phyloP scores from a whole-genome alignment of 2,888 invertebrate genomes.

The Diarsia rubi region DNA sequence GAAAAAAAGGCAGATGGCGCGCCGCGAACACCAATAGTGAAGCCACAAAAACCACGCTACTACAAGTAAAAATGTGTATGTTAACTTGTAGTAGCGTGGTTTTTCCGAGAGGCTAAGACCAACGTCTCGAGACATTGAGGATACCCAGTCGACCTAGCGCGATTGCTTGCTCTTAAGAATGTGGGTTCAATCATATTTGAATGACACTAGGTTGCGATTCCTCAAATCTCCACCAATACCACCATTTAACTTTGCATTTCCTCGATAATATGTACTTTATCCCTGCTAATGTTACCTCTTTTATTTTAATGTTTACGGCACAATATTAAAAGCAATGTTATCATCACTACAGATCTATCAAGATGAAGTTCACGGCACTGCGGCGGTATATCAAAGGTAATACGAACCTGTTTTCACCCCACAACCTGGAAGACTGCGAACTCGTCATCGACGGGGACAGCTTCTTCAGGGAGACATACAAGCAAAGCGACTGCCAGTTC shows the following conservation, averaged over 20 bases:
- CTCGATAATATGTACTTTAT: neutral
- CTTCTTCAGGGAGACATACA: conserved; percentile 63
- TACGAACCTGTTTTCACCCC: conserved; percentile 9
- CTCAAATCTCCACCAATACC: neutral
- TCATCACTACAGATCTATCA: conserved; percentile 37
- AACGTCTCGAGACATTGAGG: too few relatives aligned
- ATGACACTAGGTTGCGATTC: neutral
- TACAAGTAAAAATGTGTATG: too few relatives aligned
- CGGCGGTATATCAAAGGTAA: conserved; percentile 48
- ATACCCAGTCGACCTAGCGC: too few relatives aligned
- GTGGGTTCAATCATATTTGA: neutral
- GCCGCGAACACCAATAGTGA: too few relatives aligned
- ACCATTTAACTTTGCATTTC: neutral
- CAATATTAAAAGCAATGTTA: conserved; percentile 18
- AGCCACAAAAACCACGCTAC: too few relatives aligned
- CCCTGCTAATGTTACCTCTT: neutral
- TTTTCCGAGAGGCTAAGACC: too few relatives aligned
- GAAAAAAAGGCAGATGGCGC: too few relatives aligned
- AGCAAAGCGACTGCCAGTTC: conserved; percentile 65
- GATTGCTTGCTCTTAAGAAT: neutral
- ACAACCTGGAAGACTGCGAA: conserved; percentile 41
- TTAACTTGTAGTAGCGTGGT: too few relatives aligned
- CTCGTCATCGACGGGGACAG: conserved; percentile 60
- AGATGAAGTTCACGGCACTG: conserved; percentile 51
- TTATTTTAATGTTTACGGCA: neutral